These are phyloP conservation scores for Odiellus spinosus DNA, from an alignment of 2,888 invertebrate species.

Conservation along the genomic window DNA sequence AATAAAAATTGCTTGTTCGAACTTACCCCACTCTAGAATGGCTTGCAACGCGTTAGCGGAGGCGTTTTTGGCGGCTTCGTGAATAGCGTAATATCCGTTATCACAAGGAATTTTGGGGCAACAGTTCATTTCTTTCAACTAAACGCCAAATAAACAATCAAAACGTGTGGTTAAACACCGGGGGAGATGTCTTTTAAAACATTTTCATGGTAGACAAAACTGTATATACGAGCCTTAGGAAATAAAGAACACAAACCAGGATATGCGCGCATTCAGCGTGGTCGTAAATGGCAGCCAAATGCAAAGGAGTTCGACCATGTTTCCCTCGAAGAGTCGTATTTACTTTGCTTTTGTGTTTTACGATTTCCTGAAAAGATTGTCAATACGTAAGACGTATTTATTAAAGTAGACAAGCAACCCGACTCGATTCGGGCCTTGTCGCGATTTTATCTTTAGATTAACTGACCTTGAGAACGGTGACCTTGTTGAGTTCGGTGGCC, in stretches of 20 bases:
- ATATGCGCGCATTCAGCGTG: slow-evolving; percentile 63
- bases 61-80: slow-evolving; percentile 77
- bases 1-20: no score
- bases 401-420: neutral
- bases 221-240: slow-evolving; percentile 1
- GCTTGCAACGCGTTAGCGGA: slow-evolving; percentile 71
- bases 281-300: slow-evolving; percentile 68
- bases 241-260: slow-evolving; percentile 40
- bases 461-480: slow-evolving; percentile 14
- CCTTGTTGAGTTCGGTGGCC: slow-evolving; percentile 60
- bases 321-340: slow-evolving; percentile 7
- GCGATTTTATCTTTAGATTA: neutral
- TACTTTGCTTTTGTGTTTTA: slow-evolving; percentile 38
- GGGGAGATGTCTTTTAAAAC: neutral
- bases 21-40: slow-evolving; percentile 54
- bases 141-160: slow-evolving; percentile 19
- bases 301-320: slow-evolving; percentile 45
- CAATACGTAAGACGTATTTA: neutral
- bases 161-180: neutral
- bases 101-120: slow-evolving; percentile 61
- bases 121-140: slow-evolving; percentile 65
- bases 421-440: neutral
- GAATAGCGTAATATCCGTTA: slow-evolving; percentile 79
- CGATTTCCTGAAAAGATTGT: slow-evolving; percentile 38
- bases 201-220: slow-evolving; percentile 3